Conservation (phyloP, 2,888 invertebrate species). For the Agrypnus murinus region DNA sequence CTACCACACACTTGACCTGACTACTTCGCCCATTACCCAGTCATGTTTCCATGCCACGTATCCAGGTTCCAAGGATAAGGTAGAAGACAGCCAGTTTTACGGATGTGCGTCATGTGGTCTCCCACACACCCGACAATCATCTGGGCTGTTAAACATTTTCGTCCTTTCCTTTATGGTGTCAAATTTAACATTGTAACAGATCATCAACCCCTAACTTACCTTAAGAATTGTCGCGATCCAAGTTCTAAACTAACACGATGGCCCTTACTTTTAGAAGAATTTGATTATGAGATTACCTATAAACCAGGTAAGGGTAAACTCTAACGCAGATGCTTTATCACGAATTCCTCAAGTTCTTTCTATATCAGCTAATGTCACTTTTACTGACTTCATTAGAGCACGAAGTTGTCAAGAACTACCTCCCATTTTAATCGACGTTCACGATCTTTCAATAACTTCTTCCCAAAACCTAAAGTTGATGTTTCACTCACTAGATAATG, state of each 20-base stretch:
- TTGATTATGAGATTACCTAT: conserved; percentile 60
- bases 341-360: not conserved
- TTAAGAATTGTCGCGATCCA: conserved; percentile 59
- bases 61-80: no score
- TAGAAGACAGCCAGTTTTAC: no score
- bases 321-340: conserved; percentile 43
- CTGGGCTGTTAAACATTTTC: no score
- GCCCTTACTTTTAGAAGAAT: conserved; percentile 62
- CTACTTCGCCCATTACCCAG: no score
- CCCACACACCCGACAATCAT: no score
- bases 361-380: not conserved
- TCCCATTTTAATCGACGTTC: not conserved
- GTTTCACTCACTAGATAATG: not conserved
- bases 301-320: conserved; percentile 61
- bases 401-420: conserved; percentile 3
- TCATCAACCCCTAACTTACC: conserved; percentile 58
- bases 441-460: not conserved
- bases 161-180: conserved; percentile 61
- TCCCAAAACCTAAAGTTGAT: not conserved
- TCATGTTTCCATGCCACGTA: no score
- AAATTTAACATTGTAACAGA: conserved; percentile 61
- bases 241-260: conserved; percentile 61
- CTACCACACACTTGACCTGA: no score
- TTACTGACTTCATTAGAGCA: conserved; percentile 7
- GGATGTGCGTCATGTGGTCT: no score